A percentile compares a stretch with the other conserved stretches of the same genome.
Conservation (phyloP, 1,140 invertebrate species). For the Nylanderia fulva region DNA sequence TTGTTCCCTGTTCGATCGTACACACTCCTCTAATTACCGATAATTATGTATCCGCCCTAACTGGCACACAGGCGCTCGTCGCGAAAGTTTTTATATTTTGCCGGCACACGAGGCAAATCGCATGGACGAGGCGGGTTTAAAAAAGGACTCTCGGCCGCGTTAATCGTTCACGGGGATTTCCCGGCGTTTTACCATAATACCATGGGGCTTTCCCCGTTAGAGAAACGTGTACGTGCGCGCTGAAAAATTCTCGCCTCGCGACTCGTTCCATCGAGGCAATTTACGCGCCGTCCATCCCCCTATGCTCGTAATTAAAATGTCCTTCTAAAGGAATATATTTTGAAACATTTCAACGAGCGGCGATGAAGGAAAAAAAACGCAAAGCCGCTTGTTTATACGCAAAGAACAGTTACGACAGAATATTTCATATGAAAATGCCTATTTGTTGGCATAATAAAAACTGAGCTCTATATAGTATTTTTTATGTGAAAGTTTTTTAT, state of each 20-base stretch:
- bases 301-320: conserved; percentile 42
- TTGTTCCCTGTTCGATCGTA: background rate
- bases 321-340: conserved; percentile 50
- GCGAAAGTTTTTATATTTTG: conserved; percentile 55
- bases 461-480: background rate
- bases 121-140: conserved; percentile 43
- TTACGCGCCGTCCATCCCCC: conserved; percentile 29
- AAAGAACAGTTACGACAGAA: background rate
- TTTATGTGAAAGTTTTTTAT: conserved; percentile 10
- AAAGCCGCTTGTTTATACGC: background rate
- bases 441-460: conserved; percentile 18
- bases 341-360: conserved; percentile 44
- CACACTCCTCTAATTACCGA: conserved; percentile 47
- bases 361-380: conserved; percentile 7
- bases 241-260: conserved; percentile 34
- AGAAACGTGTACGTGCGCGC: background rate
- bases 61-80: conserved; percentile 30
- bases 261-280: conserved; percentile 49
- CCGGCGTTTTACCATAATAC: conserved; percentile 36
- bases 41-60: conserved; percentile 58
- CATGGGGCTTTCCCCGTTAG: conserved; percentile 1
- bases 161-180: conserved; percentile 45
- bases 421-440: conserved; percentile 3
- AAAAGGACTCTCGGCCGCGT: conserved; percentile 41
- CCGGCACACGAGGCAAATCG: conserved; percentile 2